A percentile compares a stretch with the other conserved stretches of the same genome.
These are phyloP conservation scores for Colaptes auratus DNA, from an alignment of 2,113 vertebrate genomes.

Conservation along the genomic window DNA sequence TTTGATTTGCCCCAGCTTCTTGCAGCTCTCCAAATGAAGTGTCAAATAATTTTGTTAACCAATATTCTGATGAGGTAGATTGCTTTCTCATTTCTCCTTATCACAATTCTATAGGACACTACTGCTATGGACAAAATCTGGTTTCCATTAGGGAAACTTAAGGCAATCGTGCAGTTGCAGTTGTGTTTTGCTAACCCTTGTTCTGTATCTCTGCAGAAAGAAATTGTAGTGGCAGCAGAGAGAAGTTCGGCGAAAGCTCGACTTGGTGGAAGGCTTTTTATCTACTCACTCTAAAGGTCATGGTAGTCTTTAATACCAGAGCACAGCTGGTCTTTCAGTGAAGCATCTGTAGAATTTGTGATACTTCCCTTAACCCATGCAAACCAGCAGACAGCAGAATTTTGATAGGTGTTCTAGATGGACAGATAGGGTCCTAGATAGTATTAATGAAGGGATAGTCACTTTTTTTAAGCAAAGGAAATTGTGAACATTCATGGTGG, in stretches of 20 bases:
- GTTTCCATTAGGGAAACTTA: background rate
- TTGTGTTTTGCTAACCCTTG: background rate
- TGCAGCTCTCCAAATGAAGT: background rate
- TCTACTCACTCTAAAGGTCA: constrained; percentile 65
- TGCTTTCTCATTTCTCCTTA: background rate
- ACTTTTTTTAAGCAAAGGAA: background rate
- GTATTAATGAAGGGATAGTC: background rate
- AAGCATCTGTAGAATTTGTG: background rate
- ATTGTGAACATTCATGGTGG: background rate
- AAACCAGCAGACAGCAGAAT: background rate
- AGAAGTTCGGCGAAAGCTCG: constrained; percentile 78
- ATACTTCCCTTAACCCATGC: background rate
- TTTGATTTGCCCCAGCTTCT: background rate
- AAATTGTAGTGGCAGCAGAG: constrained; percentile 78
- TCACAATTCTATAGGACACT: background rate
- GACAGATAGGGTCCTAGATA: too few species aligned
- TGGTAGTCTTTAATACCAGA: background rate
- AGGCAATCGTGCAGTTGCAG: background rate
- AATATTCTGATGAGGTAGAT: background rate
- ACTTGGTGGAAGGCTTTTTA: constrained; percentile 75
- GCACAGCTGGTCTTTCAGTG: background rate
- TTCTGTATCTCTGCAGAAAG: constrained; percentile 69
- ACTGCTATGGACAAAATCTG: background rate
- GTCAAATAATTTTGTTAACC: background rate
- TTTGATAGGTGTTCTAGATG: background rate